phyloP scores from a whole-genome alignment of 53 echinoderm and acorn worm species.

The Apostichopus leukothele region DNA sequence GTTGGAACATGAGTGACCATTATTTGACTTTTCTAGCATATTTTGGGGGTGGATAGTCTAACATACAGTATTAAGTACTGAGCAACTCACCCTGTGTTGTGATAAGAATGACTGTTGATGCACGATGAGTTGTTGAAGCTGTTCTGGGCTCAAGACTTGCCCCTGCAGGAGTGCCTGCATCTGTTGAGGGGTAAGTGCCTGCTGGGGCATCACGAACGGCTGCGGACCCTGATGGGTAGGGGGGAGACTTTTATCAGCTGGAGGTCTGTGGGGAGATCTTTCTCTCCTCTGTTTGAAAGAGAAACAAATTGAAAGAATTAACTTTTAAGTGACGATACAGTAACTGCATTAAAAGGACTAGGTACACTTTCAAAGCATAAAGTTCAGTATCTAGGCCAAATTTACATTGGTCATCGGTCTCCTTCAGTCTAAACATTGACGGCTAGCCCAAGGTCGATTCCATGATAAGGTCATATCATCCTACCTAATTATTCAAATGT shows the following conservation, averaged over 20 bases:
- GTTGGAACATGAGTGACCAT: no score
- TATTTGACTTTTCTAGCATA: no score
- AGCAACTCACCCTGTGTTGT: slow-evolving; percentile 80
- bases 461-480: no score
- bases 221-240: slow-evolving; percentile 2
- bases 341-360: no score
- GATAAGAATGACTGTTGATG: slow-evolving; percentile 94
- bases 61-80: no score
- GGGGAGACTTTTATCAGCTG: slow-evolving; percentile 10
- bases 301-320: background rate
- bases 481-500: no score
- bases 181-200: slow-evolving; percentile 79
- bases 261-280: slow-evolving; percentile 28
- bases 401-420: background rate
- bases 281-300: slow-evolving; percentile 28
- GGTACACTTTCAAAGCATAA: no score
- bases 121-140: slow-evolving; percentile 80
- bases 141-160: slow-evolving; percentile 90
- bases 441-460: no score
- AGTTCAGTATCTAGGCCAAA: no score
- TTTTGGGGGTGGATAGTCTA: no score
- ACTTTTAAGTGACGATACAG: no score
- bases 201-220: slow-evolving; percentile 57
- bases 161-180: slow-evolving; percentile 94
- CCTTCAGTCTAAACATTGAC: no score